Base-by-base conservation (phyloP, 1,140 invertebrate species). In the Pteromalus puparum region DNA sequence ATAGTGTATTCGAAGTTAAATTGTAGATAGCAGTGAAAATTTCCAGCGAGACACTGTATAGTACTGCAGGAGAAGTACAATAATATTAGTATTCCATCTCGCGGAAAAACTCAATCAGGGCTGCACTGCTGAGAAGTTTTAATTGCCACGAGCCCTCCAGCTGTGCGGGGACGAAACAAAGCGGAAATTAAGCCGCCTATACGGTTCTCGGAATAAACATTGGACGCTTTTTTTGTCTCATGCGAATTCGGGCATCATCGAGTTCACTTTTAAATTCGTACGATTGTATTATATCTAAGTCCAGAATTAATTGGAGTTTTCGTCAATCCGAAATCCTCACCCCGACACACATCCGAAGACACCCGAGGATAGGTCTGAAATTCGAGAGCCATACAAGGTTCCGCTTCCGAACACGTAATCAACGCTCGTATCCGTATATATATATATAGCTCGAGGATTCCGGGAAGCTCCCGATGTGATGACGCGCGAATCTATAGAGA, bases 51-150 rank as follows among this genome's bases (percentile, higher is more conserved):
- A 42, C 21, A 18, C 38, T 18, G 28, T 24, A 24, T n/a, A 28
- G 15, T 34, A 74, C 73, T 21, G 13, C 21, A 28, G 80, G 80
- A 38, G 65, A 67, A 26, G 70, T 70, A 75, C 38, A 65, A 81
- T 74, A 81, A 81, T 74, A 81, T 75, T 75, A 79, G 38, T 73
- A 65, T 83, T 80, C 77, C 46, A 86, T 83, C 80, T 76, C 67
- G 28, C 46, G 26, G 46, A 48, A 70, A 77, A 83, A 83, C 48
- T 84, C 73, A 72, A 83, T 82, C 28, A 48, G 42, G 21, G 73
- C n/a, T 12, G 30, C 30, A 34, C 46, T 26, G 53, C 65, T n/a
- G 21, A 65, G 46, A 83, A 86, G 72, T 86, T 86, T 86, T 86
- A 86, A 86, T 86, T 80, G 65, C 72, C 74, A 21, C 81, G 9